Evolutionary conservation across 2,113 vertebrate genomes (phyloP).

Genomic region (Echinops telfairi): DNA sequence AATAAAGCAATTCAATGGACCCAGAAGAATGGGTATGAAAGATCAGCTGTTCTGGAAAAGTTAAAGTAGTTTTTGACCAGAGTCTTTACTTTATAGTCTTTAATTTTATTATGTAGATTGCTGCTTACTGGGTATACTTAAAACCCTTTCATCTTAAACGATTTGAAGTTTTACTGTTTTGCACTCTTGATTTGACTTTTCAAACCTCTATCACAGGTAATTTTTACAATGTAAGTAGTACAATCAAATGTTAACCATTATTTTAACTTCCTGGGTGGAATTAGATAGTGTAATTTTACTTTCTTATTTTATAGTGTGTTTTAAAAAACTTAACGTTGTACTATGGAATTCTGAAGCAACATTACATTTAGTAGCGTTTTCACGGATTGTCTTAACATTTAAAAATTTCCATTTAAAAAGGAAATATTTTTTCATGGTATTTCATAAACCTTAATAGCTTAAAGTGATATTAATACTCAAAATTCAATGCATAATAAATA

Average conservation of each 20-base stretch:
- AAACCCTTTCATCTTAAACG: background rate
- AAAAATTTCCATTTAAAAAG: constrained; percentile 7
- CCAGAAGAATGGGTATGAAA: background rate
- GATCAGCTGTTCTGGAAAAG: background rate
- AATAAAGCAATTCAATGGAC: background rate
- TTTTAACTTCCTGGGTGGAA: constrained; percentile 16
- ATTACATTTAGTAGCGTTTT: constrained; percentile 9
- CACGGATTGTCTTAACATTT: background rate
- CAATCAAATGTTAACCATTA: constrained; percentile 10
- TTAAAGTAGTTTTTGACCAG: background rate
- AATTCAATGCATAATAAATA: background rate
- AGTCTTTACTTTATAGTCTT: background rate
- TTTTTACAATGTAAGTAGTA: background rate
- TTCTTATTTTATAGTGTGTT: background rate
- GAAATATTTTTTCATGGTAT: background rate
- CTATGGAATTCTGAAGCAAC: constrained; percentile 37
- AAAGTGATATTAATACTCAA: background rate
- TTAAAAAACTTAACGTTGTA: background rate
- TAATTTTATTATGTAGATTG: background rate
- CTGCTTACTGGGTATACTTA: background rate
- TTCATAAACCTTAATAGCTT: background rate
- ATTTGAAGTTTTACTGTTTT: constrained; percentile 4
- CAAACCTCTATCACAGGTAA: background rate
- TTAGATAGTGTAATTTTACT: constrained; percentile 16
- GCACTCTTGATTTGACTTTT: background rate